phyloP scores from a whole-genome alignment of 2,888 invertebrate species.

The Nyleta sp. region DNA sequence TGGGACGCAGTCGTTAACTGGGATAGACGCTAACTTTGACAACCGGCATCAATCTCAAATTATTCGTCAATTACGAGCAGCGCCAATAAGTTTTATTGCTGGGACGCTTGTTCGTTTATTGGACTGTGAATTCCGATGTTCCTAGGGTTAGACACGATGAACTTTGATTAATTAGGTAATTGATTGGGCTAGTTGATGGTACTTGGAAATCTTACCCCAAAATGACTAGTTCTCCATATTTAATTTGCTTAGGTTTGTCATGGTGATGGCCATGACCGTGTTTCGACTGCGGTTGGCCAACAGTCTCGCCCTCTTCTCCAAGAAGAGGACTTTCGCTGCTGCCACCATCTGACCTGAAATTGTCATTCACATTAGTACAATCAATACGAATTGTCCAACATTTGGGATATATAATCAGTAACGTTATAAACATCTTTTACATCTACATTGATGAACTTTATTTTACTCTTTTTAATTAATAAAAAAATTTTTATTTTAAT shows the following conservation, averaged over 20 bases:
- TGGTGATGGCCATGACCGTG: conserved; percentile 85
- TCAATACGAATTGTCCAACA: not conserved
- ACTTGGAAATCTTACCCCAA: conserved; percentile 97
- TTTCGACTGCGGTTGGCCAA: conserved; percentile 80
- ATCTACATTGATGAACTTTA: no score
- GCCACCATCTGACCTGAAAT: conserved; percentile 81
- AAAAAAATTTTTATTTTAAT: no score
- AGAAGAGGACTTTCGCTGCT: conserved; percentile 81
- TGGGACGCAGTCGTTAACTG: conserved; percentile 28
- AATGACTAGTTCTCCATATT: conserved; percentile 97
- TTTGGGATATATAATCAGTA: not conserved
- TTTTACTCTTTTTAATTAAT: no score
- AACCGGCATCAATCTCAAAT: conserved; percentile 27
- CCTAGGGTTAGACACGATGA: no score
- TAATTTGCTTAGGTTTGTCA: conserved; percentile 91
- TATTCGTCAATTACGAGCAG: conserved; percentile 13
- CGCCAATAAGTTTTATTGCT: no score
- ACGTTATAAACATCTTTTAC: not conserved
- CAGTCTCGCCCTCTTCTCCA: conserved; percentile 81
- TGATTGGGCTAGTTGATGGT: no score
- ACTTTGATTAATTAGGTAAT: no score
- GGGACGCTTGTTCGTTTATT: no score
- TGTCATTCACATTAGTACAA: conserved; percentile 34
- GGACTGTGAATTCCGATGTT: no score
- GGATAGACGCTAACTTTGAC: conserved; percentile 23